A percentile compares a stretch with the other conserved stretches of the same genome.
Evolutionary conservation across 2,797 vertebrate species (phyloP).

Genomic region (Hipposideros larvatus): DNA sequence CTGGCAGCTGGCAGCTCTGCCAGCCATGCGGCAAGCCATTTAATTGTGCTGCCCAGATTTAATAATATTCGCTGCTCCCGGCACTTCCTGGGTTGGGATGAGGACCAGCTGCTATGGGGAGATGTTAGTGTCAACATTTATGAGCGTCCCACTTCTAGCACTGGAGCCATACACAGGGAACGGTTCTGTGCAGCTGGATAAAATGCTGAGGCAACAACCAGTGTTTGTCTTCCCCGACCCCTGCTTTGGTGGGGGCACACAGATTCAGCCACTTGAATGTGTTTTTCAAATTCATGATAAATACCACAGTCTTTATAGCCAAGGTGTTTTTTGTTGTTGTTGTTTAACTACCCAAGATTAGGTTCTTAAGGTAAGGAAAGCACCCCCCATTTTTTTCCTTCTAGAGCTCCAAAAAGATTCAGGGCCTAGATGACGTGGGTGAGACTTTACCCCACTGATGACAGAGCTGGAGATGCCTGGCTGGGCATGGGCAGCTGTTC

Average conservation of each 20-base stretch:
- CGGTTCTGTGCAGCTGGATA: background rate
- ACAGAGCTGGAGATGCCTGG: background rate
- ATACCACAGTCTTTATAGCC: background rate
- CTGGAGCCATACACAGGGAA: background rate
- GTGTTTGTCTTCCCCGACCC: background rate
- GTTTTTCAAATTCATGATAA: background rate
- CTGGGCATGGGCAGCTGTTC: background rate
- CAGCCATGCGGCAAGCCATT: background rate
- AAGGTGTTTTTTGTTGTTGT: background rate
- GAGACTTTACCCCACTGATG: fast-evolving
- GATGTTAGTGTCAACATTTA: background rate
- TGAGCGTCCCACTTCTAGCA: fast-evolving
- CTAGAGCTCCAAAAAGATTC: background rate
- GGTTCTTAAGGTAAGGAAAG: background rate
- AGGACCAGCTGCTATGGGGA: background rate
- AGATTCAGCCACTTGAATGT: background rate
- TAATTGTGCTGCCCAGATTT: background rate
- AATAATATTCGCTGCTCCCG: background rate
- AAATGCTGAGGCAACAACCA: background rate
- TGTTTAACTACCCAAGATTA: background rate
- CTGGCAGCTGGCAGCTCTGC: background rate
- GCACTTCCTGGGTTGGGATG: background rate
- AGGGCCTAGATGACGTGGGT: background rate
- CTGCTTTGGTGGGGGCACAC: background rate
- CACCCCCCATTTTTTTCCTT: background rate